phyloP scores from a whole-genome alignment of 2,113 vertebrate genomes.

The Entosphenus tridentatus region DNA sequence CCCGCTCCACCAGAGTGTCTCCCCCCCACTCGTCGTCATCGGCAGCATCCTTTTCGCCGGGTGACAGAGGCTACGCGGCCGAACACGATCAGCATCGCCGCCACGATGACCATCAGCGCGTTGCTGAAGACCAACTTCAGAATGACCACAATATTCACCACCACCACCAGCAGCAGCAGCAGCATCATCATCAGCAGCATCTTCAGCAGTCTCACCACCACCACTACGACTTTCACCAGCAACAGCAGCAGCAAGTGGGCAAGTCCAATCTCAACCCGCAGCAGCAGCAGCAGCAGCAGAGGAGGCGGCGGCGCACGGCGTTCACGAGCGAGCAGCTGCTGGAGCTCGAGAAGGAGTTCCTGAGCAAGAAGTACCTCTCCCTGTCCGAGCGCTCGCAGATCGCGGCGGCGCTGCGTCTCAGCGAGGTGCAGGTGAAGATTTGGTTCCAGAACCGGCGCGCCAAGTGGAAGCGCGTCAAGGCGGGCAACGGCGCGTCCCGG shows the following conservation, averaged over 20 bases:
- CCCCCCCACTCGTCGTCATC: not conserved
- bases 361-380: constrained; percentile 97
- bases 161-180: no score
- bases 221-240: no score
- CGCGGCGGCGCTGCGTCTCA: constrained; percentile 83
- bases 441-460: constrained; percentile 98
- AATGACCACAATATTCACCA: no score
- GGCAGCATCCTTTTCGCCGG: not conserved
- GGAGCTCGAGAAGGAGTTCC: constrained; percentile 93
- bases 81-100: not conserved
- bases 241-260: not conserved
- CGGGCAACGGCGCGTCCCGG: constrained; percentile 90
- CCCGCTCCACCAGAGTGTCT: not conserved
- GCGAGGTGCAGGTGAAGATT: constrained; percentile 98
- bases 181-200: no score
- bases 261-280: constrained; percentile 16
- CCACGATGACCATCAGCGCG: not conserved
- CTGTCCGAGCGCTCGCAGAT: constrained; percentile 94
- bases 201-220: no score
- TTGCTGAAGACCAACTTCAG: no score
- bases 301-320: constrained; percentile 63
- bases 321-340: constrained; percentile 96
- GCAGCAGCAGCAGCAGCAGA: constrained; percentile 29
- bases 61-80: not conserved
- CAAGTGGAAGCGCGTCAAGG: constrained; percentile 97